phyloP scores from a whole-genome alignment of 1,140 invertebrate genomes.

The Tenebrio molitor region DNA sequence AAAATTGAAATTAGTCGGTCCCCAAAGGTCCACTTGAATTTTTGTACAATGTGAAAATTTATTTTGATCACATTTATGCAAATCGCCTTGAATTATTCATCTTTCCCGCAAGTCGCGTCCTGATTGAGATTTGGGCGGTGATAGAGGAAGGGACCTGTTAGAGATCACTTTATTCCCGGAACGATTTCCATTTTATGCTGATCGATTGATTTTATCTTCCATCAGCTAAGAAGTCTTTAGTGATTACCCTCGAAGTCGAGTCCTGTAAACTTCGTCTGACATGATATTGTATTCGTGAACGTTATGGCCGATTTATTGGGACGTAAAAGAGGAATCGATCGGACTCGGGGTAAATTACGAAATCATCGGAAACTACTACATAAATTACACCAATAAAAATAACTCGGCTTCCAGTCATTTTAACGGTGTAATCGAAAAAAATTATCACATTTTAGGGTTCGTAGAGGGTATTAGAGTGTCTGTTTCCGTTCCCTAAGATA shows the following conservation, averaged over 20 bases:
- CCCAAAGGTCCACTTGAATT: neutral
- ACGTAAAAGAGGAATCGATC: neutral
- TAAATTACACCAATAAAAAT: no score
- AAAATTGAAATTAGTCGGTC: neutral
- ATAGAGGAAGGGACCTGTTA: neutral
- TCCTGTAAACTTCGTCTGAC: neutral
- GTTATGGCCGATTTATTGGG: neutral
- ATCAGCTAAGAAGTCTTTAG: neutral
- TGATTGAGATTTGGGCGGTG: slow-evolving; percentile 6
- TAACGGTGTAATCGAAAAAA: no score
- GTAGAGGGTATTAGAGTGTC: no score
- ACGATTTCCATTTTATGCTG: neutral
- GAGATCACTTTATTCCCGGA: neutral
- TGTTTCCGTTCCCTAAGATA: no score
- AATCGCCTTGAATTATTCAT: neutral
- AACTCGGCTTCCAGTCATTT: no score
- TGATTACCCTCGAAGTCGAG: neutral
- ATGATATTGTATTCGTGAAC: neutral
- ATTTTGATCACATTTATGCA: neutral
- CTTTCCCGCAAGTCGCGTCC: neutral
- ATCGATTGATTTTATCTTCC: neutral
- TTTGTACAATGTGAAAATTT: neutral
- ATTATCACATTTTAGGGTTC: no score
- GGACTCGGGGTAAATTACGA: no score
- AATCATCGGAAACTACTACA: no score